Evolutionary conservation across 2,797 vertebrate species (phyloP).

Genomic region (Cryptoblepharus egeriae): DNA sequence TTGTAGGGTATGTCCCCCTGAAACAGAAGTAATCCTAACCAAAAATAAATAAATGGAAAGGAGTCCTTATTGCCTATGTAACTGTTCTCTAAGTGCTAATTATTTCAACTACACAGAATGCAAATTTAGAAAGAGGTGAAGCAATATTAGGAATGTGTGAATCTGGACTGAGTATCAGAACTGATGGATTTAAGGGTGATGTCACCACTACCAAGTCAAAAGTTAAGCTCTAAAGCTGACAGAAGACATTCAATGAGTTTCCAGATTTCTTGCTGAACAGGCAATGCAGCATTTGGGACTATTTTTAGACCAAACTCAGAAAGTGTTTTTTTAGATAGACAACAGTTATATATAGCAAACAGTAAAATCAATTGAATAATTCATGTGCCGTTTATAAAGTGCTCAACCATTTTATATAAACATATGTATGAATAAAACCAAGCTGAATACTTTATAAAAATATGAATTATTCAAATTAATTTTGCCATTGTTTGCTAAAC

Average conservation of each 20-base stretch:
- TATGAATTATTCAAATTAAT: slow-evolving; percentile 27
- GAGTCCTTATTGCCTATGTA: background rate
- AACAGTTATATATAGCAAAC: slow-evolving; percentile 33
- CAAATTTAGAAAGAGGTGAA: slow-evolving; percentile 9
- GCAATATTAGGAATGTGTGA: background rate
- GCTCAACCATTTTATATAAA: slow-evolving; percentile 44
- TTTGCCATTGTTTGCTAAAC: slow-evolving; percentile 36
- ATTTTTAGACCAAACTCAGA: slow-evolving; percentile 29
- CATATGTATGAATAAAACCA: slow-evolving; percentile 48
- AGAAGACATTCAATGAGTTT: background rate
- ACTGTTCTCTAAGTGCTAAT: background rate
- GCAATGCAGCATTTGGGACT: background rate
- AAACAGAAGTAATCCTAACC: background rate
- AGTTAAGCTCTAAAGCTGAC: slow-evolving; percentile 12
- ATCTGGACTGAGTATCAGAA: background rate
- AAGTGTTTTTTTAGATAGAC: slow-evolving; percentile 3
- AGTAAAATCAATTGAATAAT: slow-evolving; percentile 36
- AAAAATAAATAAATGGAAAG: too few species aligned
- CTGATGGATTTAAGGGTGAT: background rate
- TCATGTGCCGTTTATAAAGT: slow-evolving; percentile 39
- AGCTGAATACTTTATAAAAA: slow-evolving; percentile 18
- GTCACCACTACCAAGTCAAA: background rate
- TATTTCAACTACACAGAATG: background rate
- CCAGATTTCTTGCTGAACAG: slow-evolving; percentile 9
- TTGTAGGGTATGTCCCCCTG: too few species aligned